A percentile compares a stretch with the other conserved stretches of the same genome.
phyloP scores from a whole-genome alignment of 53 echinoderm and acorn worm genomes.

The Holothuria leucospilota region DNA sequence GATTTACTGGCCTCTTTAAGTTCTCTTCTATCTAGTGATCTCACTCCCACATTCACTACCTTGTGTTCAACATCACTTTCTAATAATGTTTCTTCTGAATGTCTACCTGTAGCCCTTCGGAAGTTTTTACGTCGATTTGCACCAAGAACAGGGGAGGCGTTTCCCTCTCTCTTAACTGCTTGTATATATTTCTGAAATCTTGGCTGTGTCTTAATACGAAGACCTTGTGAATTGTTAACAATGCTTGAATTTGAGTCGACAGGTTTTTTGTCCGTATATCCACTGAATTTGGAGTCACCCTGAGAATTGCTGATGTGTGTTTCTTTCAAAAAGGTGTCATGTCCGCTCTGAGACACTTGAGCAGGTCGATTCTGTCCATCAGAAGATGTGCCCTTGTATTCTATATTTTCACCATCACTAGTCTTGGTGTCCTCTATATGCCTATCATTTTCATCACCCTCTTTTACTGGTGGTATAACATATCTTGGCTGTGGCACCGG shows the following conservation, averaged over 20 bases:
- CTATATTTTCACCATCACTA: too few species aligned
- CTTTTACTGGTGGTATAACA: neutral
- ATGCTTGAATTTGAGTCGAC: too few species aligned
- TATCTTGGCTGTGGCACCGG: conserved; percentile 1
- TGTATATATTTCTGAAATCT: conserved; percentile 3
- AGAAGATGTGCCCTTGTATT: too few species aligned
- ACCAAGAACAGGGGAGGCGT: neutral
- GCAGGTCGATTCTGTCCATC: neutral
- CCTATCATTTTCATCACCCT: too few species aligned
- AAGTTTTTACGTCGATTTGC: neutral
- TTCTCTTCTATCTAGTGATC: neutral
- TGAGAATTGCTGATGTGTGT: too few species aligned
- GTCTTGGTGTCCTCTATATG: too few species aligned
- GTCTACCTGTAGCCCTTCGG: neutral
- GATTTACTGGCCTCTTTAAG: neutral
- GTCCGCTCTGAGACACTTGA: too few species aligned
- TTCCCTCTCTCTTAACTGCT: neutral
- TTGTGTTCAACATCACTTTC: neutral
- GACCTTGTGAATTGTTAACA: neutral
- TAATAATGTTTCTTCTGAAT: neutral
- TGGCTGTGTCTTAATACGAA: neutral
- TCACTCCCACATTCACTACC: neutral
- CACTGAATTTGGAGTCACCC: too few species aligned
- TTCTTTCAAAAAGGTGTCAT: too few species aligned
- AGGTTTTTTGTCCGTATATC: too few species aligned